phyloP scores from a whole-genome alignment of 2,797 vertebrate genomes.

The Iguana delicatissima region DNA sequence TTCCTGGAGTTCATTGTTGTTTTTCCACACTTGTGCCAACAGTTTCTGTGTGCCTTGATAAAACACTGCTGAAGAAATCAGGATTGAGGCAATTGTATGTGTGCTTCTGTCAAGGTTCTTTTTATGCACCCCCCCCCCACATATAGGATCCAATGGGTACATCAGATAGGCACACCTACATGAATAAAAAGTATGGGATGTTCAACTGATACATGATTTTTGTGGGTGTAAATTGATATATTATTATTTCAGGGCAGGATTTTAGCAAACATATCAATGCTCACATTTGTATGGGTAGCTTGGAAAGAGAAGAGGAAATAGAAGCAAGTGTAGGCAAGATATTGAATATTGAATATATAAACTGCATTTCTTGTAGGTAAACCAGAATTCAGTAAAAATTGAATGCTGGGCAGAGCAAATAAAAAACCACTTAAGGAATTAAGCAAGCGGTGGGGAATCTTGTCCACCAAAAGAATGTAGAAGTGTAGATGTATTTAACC shows the following conservation, averaged over 20 bases:
- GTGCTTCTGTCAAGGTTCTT: too few relatives aligned
- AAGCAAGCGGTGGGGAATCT: neutral
- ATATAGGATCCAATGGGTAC: too few relatives aligned
- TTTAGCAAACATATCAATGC: neutral
- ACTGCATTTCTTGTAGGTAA: neutral
- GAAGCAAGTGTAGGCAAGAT: neutral
- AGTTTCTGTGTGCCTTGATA: too few relatives aligned
- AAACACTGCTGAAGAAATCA: too few relatives aligned
- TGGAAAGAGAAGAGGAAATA: neutral
- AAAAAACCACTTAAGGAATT: neutral
- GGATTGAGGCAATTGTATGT: too few relatives aligned
- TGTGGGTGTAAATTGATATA: too few relatives aligned
- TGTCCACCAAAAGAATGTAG: neutral
- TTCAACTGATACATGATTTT: too few relatives aligned
- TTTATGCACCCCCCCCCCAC: too few relatives aligned
- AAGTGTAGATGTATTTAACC: neutral
- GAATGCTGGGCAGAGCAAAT: neutral
- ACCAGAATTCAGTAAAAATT: neutral
- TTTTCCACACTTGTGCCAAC: too few relatives aligned
- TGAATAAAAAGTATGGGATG: too few relatives aligned
- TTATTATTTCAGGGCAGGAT: neutral
- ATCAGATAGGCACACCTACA: too few relatives aligned
- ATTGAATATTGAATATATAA: neutral
- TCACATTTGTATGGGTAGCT: neutral
- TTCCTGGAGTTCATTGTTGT: too few relatives aligned